Conservation (phyloP, 2,888 invertebrate species). For the Hymenopus coronatus region DNA sequence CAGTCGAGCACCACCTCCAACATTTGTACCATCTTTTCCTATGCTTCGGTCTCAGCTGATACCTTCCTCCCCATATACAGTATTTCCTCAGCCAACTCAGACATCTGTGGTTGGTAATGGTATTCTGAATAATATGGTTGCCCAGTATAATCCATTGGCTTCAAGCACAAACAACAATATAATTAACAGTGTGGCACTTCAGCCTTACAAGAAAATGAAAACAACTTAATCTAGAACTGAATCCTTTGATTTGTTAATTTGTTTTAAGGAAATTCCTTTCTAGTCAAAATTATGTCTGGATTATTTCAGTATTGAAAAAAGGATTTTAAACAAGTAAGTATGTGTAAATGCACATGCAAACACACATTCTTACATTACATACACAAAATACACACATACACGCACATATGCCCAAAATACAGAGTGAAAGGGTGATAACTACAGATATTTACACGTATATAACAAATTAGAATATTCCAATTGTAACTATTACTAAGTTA, state of each 20-base stretch:
- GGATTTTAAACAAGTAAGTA: not conserved
- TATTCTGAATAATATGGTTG: conserved; percentile 41
- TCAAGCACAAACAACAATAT: conserved; percentile 47
- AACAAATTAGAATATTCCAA: not conserved
- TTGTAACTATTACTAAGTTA: not conserved
- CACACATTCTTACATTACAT: not conserved
- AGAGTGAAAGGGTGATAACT: not conserved
- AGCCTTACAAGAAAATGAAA: conserved; percentile 89
- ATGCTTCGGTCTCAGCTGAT: conserved; percentile 46
- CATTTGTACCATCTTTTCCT: conserved; percentile 48
- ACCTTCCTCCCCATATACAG: conserved; percentile 18
- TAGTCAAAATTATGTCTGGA: conserved; percentile 33
- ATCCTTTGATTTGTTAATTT: conserved; percentile 28
- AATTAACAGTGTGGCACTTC: conserved; percentile 56
- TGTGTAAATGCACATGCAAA: not conserved
- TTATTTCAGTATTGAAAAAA: conserved; percentile 25
- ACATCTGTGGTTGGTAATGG: conserved; percentile 28
- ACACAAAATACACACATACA: no score
- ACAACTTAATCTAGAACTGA: conserved; percentile 62
- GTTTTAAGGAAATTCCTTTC: conserved; percentile 21
- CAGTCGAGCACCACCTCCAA: conserved; percentile 36
- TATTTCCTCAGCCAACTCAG: conserved; percentile 25
- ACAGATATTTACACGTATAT: not conserved
- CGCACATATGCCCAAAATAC: not conserved
- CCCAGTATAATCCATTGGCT: conserved; percentile 43